Evolutionary conservation across 2,797 vertebrate genomes (phyloP), one percentile per base, ranked within the genome.

Genomic region (Presbytis comata): DNA sequence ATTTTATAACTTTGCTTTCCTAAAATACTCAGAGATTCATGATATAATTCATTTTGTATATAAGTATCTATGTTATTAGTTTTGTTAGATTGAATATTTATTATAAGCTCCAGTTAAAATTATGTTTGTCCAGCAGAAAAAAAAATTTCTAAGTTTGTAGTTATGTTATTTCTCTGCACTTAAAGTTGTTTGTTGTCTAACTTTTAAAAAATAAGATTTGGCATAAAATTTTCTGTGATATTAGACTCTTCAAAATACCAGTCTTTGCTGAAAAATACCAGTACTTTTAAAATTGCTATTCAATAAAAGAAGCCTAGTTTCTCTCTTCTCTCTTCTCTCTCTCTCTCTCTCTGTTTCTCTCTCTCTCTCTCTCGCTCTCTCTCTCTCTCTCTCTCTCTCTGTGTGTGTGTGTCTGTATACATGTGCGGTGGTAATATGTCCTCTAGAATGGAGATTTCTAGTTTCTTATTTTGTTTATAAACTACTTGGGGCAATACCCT

Each of bases 61-160:
- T 22, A 53, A n/a, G 1, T 53, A 8, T 75, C 28, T 59, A 8
- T 84, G 53, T 89, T 30, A 33, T 84, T 36, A 64, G 11, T 79
- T 70, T 61, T 57, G 55, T 9, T 75, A 33, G 36, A 12, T 46
- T 28, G 41, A 61, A 33, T 50, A 50, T 74, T 81, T 89, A 80
- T 72, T 89, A 39, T 82, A 64, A 75, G 50, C 2, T 89, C 3
- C 21, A 92, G 19, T 95, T 46, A 85, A 92, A 89, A 80, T 78
- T 86, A 50, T 10, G 8, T 64, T 86, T 89, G 9, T 89, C 33
- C 48, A 78, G 53, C 16, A 57, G 70, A 86, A 89, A 33, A 80
- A 72, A 61, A 8, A 5, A 61, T 76, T 84, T 59, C 21, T 0
- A 57, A 74, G 33, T 55, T 41, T 92, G 6, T 44, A 74, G 13